Evolutionary conservation across 1,140 invertebrate genomes (phyloP), one percentile per base, ranked within the genome.

Genomic region (Ditylenchus dipsaci): DNA sequence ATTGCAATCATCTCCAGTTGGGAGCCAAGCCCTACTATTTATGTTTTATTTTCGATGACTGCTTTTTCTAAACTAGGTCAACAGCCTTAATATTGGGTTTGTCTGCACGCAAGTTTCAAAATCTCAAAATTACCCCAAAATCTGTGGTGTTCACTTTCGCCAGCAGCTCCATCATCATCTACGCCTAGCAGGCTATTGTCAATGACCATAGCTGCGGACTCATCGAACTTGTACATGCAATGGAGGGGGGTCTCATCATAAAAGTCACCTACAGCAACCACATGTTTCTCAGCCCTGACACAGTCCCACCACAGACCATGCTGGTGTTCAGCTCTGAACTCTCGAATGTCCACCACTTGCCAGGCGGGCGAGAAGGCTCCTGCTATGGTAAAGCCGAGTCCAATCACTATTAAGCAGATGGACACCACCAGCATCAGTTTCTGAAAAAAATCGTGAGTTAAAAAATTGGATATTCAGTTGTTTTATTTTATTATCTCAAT

Each of bases 221-320:
- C 67, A 67, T 81, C 79, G 47, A 81, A 81, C 71, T 81, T 81
- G 66, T 81, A 83, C 74, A 74, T 73, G 65, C 79, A 81, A 60
- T 81, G 79, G 19, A 81, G 71, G 19, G 81, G 81, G 30, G 81
- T 72, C 67, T 81, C 79, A 64, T 83, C 79, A 65, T 81, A 81
- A 64, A 81, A 81, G 63, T 81, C 79, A 11, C 79, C 79, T 23
- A 81, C 79, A 29, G 79, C 82, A 21, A 83, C 77, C n/a, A 80
- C 80, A 49, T 80, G 77, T 59, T 81, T 79, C 59, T 81, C 81
- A 23, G 75, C 78, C 23, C 81, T 72, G 57, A 83, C 71, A 56
- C 79, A 81, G 68, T 81, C 79, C 79, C 79, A 81, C 79, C 79
- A 81, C 19, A 81, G 74, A 27, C 79, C 79, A 56, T 81, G 79